Conservation (phyloP, 2,888 invertebrate species). For the Pseudococcus viburni region DNA sequence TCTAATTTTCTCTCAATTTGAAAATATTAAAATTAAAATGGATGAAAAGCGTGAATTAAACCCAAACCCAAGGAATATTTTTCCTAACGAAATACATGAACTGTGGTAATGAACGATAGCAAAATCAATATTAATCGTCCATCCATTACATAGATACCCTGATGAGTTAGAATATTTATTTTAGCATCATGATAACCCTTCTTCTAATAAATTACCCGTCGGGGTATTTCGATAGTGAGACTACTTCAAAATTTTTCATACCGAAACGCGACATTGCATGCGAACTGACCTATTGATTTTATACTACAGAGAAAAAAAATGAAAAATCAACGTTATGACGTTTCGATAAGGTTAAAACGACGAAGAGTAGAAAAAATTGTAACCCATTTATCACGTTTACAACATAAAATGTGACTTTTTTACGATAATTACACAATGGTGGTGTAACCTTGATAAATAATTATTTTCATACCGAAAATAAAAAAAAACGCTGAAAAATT, state of each 20-base stretch:
- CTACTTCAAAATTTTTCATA: not conserved
- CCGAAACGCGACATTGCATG: conserved; percentile 5
- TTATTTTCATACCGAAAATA: not conserved
- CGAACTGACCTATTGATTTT: conserved; percentile 3
- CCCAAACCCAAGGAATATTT: not conserved
- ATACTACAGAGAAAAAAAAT: not conserved
- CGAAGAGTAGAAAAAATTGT: not conserved
- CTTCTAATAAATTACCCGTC: not conserved
- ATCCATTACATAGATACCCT: too few species aligned
- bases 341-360: not conserved
- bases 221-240: not conserved
- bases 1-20: too few species aligned
- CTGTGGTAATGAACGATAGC: too few species aligned
- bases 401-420: not conserved
- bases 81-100: not conserved
- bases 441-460: not conserved
- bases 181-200: not conserved
- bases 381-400: not conserved
- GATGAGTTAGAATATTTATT: not conserved
- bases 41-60: not conserved
- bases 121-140: too few species aligned
- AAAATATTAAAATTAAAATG: too few species aligned
- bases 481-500: not conserved
- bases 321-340: not conserved
- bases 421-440: not conserved